Conservation (phyloP, 1,140 invertebrate genomes). For the Eufriesea mexicana region DNA sequence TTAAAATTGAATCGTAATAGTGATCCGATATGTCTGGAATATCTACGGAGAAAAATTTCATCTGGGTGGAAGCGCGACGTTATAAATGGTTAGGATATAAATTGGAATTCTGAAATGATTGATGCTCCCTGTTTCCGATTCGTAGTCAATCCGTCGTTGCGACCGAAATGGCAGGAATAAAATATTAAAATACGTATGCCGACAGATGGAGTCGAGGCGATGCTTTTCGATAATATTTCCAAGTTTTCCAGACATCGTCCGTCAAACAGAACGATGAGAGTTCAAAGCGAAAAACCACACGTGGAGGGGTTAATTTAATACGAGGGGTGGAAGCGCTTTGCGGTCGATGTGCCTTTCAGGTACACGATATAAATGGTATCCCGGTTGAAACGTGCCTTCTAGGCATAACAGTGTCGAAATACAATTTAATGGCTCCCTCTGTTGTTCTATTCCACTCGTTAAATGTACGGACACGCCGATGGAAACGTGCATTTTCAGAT, state of each 20-base stretch:
- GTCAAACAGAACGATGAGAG: neutral
- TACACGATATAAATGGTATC: neutral
- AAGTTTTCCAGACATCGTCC: too few species aligned
- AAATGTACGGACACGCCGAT: neutral
- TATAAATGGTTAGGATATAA: too few species aligned
- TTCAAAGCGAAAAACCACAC: constrained; percentile 17
- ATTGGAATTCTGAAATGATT: too few species aligned
- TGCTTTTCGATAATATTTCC: neutral
- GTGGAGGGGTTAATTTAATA: constrained; percentile 14
- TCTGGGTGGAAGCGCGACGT: too few species aligned
- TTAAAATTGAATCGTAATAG: too few species aligned
- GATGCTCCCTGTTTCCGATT: too few species aligned
- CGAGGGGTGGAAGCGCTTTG: constrained; percentile 11
- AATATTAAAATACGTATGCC: neutral
- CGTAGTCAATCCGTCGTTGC: too few species aligned
- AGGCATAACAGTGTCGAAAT: constrained; percentile 10
- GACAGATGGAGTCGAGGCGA: neutral
- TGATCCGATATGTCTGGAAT: too few species aligned
- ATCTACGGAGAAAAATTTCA: too few species aligned
- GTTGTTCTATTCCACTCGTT: neutral
- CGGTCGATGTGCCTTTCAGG: constrained; percentile 11
- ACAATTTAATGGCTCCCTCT: neutral
- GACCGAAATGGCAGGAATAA: too few species aligned
- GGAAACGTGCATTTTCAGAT: neutral
- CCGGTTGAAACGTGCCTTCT: constrained; percentile 17